These are phyloP conservation scores for Chelidonichthys spinosus DNA, from an alignment of 2,797 vertebrate species.

Conservation along the genomic window DNA sequence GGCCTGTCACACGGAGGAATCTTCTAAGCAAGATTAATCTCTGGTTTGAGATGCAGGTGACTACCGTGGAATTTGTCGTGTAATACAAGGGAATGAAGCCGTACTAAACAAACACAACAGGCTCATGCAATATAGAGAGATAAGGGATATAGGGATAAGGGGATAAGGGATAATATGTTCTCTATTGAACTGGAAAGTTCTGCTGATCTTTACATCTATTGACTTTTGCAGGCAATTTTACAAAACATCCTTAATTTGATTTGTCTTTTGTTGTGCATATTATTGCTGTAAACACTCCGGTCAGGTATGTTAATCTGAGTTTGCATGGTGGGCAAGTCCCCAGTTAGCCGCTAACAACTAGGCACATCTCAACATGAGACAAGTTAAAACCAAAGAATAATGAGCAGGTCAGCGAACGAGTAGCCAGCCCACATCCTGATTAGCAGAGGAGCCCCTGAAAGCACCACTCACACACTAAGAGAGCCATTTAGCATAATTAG, in stretches of 20 bases:
- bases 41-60: conserved; percentile 71
- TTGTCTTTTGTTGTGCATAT: neutral
- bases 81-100: conserved; percentile 53
- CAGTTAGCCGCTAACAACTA: conserved; percentile 66
- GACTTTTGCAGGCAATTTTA: conserved; percentile 7
- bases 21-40: conserved; percentile 83
- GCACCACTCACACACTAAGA: conserved; percentile 60
- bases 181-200: conserved; percentile 18
- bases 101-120: conserved; percentile 32
- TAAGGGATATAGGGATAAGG: conserved; percentile 53
- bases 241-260: neutral
- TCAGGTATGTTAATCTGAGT: conserved; percentile 36
- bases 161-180: conserved; percentile 28
- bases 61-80: conserved; percentile 75
- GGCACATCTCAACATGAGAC: conserved; percentile 61
- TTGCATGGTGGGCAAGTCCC: conserved; percentile 45
- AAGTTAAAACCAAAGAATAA: conserved; percentile 73
- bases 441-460: conserved; percentile 63
- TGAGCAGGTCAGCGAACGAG: conserved; percentile 78
- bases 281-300: conserved; percentile 27
- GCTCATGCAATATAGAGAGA: no score
- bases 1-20: conserved; percentile 71
- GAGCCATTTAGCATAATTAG: conserved; percentile 77
- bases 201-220: conserved; percentile 5
- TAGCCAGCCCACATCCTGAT: conserved; percentile 74